Evolutionary conservation across 2,888 invertebrate species (phyloP).

Genomic region (Calameuta filiformis): DNA sequence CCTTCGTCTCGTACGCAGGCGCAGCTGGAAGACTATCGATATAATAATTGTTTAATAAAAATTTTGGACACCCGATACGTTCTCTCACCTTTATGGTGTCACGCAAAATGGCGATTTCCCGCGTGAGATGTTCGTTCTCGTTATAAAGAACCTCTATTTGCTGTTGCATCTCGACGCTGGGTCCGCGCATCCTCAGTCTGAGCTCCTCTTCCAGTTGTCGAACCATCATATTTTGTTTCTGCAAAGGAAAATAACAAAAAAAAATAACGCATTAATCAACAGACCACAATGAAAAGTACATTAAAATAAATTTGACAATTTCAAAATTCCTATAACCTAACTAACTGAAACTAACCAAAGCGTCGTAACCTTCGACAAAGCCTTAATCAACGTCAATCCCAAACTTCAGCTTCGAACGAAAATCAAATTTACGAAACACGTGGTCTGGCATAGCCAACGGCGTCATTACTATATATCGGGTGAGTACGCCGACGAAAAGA

Average conservation of each 20-base stretch:
- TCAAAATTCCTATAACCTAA: too few relatives aligned
- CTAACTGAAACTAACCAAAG: too few relatives aligned
- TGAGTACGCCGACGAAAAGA: neutral
- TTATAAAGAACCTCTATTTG: conserved; percentile 92
- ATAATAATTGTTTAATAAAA: neutral
- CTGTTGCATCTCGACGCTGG: conserved; percentile 90
- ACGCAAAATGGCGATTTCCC: conserved; percentile 91
- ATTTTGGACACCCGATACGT: neutral
- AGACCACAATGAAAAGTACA: too few relatives aligned
- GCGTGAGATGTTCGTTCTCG: conserved; percentile 93
- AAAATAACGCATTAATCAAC: neutral
- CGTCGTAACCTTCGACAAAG: too few relatives aligned
- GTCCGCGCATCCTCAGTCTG: conserved; percentile 87
- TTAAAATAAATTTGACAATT: too few relatives aligned
- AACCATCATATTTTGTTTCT: conserved; percentile 97
- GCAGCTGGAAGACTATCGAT: too few relatives aligned
- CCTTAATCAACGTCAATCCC: too few relatives aligned
- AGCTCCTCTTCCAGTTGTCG: conserved; percentile 94
- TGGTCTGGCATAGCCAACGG: too few relatives aligned
- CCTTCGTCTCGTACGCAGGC: too few relatives aligned
- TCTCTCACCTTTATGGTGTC: conserved; percentile 88
- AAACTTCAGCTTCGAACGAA: too few relatives aligned
- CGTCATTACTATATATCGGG: neutral
- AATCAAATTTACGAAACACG: too few relatives aligned
- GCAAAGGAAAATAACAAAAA: conserved; percentile 59